Evolutionary conservation across 2,888 invertebrate genomes (phyloP), one percentile per base, ranked within the genome.

Genomic region (Limnephilus lunatus): DNA sequence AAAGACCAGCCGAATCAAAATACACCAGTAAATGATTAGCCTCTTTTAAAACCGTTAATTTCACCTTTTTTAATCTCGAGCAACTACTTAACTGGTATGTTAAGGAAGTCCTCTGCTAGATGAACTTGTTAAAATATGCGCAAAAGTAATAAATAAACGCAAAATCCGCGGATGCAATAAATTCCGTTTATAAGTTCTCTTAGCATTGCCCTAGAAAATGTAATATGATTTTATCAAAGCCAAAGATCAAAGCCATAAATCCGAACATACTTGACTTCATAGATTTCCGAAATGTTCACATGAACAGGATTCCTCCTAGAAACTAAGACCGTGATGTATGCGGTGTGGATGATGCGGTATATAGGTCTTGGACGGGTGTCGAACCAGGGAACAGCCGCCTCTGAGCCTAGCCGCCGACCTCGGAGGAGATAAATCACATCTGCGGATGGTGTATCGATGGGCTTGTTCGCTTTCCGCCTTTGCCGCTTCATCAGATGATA

Each of bases 361-460:
- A 88, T 88, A 88, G 80, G 88, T 53, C 88, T 80, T n/a, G 86
- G 30, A 35, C 88, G 88, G 68, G 80, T 88, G 88, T 88, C 88
- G 88, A 88, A 88, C 88, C 80, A 80, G 68, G 88, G 88, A 32
- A 25, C 88, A 30, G 88, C 88, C 88, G 88, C 88, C 80, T 88
- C 88, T 88, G 35, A 88, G 53, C 53, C 53, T 80, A n/a, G 80
- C 88, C 88, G 88, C 31, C 88, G 39, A 53, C 80, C 53, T 25
- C 80, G 80, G n/a, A 11, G 68, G 11, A 53, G 32, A 88, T 80
- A 88, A 86, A 86, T 86, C 86, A 86, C 86, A 44, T 68, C 68
- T 68, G 68, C 83, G 83, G 35, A 83, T 32, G 32, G 35, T 32
- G 83, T 83, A 32, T 83, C 83, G 83, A 83, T 83, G 83, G 35